These are phyloP conservation scores for Phylloscopus trochilus DNA, from an alignment of 2,113 vertebrate species.

Conservation along the genomic window DNA sequence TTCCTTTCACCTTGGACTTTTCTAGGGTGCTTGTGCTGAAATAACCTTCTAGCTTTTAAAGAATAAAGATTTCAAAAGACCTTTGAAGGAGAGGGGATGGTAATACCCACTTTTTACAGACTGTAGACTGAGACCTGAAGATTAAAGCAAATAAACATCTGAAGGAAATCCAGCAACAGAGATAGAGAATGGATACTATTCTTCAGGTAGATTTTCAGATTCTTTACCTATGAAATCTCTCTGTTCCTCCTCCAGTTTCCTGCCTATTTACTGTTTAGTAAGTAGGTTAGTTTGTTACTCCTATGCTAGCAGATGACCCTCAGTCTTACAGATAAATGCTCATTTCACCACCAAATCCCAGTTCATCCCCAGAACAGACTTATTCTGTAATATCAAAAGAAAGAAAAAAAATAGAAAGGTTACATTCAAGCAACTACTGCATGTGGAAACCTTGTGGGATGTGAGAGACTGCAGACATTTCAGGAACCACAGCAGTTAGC, in stretches of 20 bases:
- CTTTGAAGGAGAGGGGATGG: not conserved
- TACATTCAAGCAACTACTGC: not conserved
- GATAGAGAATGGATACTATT: not conserved
- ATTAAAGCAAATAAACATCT: not conserved
- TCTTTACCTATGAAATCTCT: not conserved
- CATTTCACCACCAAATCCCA: not conserved
- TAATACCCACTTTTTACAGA: not conserved
- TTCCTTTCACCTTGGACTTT: not conserved
- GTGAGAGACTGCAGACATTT: not conserved
- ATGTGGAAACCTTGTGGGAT: not conserved
- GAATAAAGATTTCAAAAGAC: not conserved
- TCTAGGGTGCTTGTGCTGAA: not conserved
- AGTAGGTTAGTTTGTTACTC: not conserved
- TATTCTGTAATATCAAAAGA: not conserved
- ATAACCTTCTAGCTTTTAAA: not conserved
- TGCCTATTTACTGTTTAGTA: not conserved
- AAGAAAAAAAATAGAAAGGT: not conserved
- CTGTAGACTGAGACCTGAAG: not conserved
- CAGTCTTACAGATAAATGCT: not conserved
- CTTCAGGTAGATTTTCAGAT: not conserved
- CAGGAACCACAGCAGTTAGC: not conserved
- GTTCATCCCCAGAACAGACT: not conserved
- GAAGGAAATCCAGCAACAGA: not conserved
- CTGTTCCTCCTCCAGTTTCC: not conserved
- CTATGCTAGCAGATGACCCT: not conserved